phyloP scores from a whole-genome alignment of 1,140 invertebrate genomes.

The Coptotermes formosanus region DNA sequence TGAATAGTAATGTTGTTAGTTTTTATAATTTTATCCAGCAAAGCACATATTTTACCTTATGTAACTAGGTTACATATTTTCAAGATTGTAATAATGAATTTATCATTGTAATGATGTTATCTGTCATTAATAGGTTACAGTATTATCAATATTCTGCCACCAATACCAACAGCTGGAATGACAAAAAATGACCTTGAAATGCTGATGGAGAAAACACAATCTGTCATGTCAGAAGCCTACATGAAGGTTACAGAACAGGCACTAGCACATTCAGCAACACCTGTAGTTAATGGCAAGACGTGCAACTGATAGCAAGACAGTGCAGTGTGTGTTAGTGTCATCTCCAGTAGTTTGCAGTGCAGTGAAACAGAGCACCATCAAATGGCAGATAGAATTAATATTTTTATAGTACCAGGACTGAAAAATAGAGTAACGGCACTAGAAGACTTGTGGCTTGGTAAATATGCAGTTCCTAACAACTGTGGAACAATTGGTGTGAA shows the following conservation, averaged over 20 bases:
- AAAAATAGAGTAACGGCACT: background rate
- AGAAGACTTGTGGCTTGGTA: background rate
- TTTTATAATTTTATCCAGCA: too few species aligned
- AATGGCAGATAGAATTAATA: background rate
- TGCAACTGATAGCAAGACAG: background rate
- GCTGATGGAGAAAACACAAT: slow-evolving; percentile 64
- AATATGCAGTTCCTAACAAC: too few species aligned
- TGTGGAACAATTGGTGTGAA: too few species aligned
- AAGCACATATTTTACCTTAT: too few species aligned
- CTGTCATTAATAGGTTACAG: slow-evolving; percentile 61
- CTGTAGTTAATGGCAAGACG: background rate
- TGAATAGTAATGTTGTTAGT: background rate
- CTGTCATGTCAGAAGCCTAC: slow-evolving; percentile 63
- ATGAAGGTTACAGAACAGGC: slow-evolving; percentile 56
- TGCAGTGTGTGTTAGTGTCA: background rate
- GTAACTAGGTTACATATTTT: too few species aligned
- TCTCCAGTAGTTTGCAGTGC: background rate
- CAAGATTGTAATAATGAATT: too few species aligned
- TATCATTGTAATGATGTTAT: background rate
- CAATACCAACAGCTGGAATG: slow-evolving; percentile 73
- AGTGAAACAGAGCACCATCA: slow-evolving; percentile 2
- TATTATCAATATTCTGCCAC: slow-evolving; percentile 74
- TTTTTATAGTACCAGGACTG: background rate
- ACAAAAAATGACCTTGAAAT: slow-evolving; percentile 66
- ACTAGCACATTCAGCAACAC: slow-evolving; percentile 31